Conservation (phyloP, 2,888 invertebrate species). For the Hyppa rectilinea region DNA sequence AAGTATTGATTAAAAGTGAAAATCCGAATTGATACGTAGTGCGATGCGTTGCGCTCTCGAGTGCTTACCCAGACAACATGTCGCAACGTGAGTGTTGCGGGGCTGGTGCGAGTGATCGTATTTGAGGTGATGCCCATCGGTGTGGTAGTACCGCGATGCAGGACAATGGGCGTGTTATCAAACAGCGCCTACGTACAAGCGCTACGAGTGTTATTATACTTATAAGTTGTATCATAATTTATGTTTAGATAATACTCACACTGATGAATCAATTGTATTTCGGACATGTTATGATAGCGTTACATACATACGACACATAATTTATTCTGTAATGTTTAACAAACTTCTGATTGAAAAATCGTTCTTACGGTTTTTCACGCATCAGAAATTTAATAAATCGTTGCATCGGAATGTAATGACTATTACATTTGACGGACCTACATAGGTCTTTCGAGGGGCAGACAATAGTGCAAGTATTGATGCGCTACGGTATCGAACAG, state of each 20-base stretch:
- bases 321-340: conserved; percentile 34
- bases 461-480: conserved; percentile 34
- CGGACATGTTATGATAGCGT: conserved; percentile 55
- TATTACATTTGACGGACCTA: conserved; percentile 29
- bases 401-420: conserved; percentile 33
- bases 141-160: not conserved
- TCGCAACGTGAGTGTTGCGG: conserved; percentile 32
- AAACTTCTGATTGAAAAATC: conserved; percentile 28
- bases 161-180: conserved; percentile 64
- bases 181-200: conserved; percentile 46
- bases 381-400: conserved; percentile 42
- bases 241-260: conserved; percentile 64
- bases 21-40: not conserved
- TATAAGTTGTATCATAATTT: conserved; percentile 55
- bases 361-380: conserved; percentile 31
- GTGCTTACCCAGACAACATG: conserved; percentile 52
- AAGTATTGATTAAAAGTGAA: not conserved
- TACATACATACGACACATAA: conserved; percentile 28
- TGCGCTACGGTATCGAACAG: conserved; percentile 35
- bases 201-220: conserved; percentile 54
- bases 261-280: conserved; percentile 62
- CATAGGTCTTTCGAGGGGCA: conserved; percentile 27
- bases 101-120: conserved; percentile 28
- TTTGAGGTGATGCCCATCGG: conserved; percentile 20
- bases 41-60: not conserved